Conservation (phyloP, 2,888 invertebrate genomes). For the Anthophora plumipes region DNA sequence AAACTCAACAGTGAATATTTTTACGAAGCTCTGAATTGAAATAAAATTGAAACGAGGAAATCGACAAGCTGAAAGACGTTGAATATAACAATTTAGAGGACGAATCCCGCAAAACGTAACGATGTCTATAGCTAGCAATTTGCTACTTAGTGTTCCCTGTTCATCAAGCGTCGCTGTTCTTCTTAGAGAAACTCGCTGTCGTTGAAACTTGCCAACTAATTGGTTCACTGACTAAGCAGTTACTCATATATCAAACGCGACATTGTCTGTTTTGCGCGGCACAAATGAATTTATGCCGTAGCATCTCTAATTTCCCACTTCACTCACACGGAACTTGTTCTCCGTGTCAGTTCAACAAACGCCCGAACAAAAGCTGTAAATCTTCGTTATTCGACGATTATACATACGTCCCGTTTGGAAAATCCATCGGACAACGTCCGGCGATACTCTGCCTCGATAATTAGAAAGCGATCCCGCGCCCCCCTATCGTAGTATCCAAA, state of each 20-base stretch:
- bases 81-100: too few relatives aligned
- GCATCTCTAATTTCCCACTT: background rate
- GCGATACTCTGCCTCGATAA: background rate
- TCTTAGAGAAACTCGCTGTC: conserved; percentile 24
- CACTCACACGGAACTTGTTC: background rate
- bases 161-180: conserved; percentile 20
- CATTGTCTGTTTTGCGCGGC: conserved; percentile 13
- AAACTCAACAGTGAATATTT: too few relatives aligned
- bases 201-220: conserved; percentile 30
- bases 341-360: background rate
- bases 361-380: background rate
- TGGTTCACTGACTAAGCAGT: conserved; percentile 30
- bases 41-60: too few relatives aligned
- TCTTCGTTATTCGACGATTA: background rate
- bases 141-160: conserved; percentile 7
- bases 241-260: conserved; percentile 24
- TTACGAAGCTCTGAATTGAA: too few relatives aligned
- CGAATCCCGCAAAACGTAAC: too few relatives aligned
- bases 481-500: background rate
- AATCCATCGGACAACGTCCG: background rate
- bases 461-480: conserved; percentile 26
- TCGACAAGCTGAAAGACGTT: too few relatives aligned
- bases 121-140: conserved; percentile 7
- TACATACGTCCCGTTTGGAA: background rate
- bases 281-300: conserved; percentile 2